Conservation (phyloP, 2,113 vertebrate genomes). For the Nerophis lumbriciformis region DNA sequence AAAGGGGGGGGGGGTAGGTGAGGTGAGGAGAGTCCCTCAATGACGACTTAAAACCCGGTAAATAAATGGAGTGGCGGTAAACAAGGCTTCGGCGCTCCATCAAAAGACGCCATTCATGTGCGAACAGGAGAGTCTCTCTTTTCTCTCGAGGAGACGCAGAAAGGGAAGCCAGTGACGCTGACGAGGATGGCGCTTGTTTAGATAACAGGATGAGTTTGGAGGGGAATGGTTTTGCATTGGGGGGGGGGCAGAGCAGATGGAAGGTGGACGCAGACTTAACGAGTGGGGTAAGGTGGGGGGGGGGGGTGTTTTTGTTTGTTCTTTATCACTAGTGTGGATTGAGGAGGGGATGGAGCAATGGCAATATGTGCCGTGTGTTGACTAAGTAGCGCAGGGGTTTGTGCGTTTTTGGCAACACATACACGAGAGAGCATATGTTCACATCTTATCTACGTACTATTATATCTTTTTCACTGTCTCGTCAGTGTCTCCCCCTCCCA, state of each 20-base stretch:
- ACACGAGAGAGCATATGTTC: constrained; percentile 45
- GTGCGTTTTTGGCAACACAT: constrained; percentile 43
- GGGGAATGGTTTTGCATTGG: constrained; percentile 29
- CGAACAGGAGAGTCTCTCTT: constrained; percentile 64
- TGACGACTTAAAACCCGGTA: constrained; percentile 65
- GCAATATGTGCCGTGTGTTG: constrained; percentile 30
- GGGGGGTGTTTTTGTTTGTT: constrained; percentile 40
- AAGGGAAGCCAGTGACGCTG: constrained; percentile 45
- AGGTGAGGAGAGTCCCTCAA: constrained; percentile 56
- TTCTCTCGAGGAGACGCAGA: constrained; percentile 59
- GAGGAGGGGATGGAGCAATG: constrained; percentile 13
- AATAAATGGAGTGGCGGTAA: constrained; percentile 69
- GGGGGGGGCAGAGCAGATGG: constrained; percentile 45
- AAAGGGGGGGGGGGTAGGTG: constrained; percentile 1
- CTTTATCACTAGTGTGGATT: constrained; percentile 32
- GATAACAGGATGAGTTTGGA: constrained; percentile 67
- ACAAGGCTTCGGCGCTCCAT: constrained; percentile 62
- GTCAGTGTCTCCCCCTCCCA: constrained; percentile 46
- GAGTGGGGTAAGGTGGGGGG: constrained; percentile 38
- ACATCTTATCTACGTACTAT: constrained; percentile 41
- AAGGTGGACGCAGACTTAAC: constrained; percentile 42
- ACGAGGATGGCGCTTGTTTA: constrained; percentile 60
- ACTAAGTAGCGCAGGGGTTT: constrained; percentile 35
- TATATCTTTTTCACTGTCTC: constrained; percentile 36
- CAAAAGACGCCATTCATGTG: constrained; percentile 70